Conservation (phyloP, 2,797 vertebrate genomes). For the Enoplosus armatus region DNA sequence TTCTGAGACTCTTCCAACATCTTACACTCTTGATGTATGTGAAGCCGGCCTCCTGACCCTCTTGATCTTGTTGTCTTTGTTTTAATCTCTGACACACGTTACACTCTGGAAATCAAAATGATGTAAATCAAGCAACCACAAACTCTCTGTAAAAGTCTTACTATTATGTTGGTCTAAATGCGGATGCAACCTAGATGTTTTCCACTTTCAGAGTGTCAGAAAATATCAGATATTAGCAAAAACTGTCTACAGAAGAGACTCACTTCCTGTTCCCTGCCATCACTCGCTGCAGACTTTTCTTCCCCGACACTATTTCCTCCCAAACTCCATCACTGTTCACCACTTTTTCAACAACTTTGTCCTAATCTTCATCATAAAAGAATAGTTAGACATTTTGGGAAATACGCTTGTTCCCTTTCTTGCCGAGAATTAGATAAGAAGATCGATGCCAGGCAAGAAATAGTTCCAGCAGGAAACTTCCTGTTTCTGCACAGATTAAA, state of each 20-base stretch:
- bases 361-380: not conserved
- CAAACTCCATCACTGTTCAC: too few species aligned
- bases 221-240: not conserved
- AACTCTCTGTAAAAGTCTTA: not conserved
- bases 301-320: not conserved
- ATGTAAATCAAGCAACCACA: not conserved
- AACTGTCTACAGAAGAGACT: not conserved
- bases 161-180: not conserved
- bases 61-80: not conserved
- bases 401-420: not conserved
- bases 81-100: not conserved
- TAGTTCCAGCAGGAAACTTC: too few species aligned
- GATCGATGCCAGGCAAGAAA: too few species aligned
- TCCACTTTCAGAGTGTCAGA: not conserved
- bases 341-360: not conserved
- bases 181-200: not conserved
- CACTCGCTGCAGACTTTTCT: not conserved
- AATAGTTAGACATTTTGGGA: not conserved
- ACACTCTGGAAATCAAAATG: not conserved
- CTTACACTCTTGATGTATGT: not conserved
- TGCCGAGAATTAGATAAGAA: too few species aligned
- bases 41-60: not conserved
- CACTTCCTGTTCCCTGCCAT: not conserved
- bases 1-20: not conserved
- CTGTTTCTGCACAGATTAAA: too few species aligned